Percentiles rank a stretch among this genome's conserved stretches.
Evolutionary conservation across 2,888 invertebrate genomes (phyloP).

Genomic region (Ecdyonurus torrentis): DNA sequence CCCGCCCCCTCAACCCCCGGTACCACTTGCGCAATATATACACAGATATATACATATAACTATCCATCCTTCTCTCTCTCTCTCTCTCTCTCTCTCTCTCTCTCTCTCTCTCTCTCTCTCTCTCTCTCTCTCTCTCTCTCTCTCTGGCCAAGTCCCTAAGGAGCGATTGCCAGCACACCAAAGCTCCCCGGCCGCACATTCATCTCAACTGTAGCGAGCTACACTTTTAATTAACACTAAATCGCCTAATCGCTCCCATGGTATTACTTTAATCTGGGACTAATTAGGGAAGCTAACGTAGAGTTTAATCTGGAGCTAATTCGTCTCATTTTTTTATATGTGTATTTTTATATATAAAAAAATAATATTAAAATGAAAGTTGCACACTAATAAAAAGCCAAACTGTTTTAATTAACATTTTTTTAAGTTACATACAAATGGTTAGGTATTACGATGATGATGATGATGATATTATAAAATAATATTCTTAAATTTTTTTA

Average conservation of each 20-base stretch:
- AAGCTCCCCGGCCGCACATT: slow-evolving; percentile 16
- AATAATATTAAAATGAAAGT: neutral
- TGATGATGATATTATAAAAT: too few relatives aligned
- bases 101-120: slow-evolving; percentile 4
- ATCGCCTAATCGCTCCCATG: slow-evolving; percentile 20
- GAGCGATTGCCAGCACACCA: neutral
- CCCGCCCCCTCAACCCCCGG: neutral
- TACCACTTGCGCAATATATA: too few relatives aligned
- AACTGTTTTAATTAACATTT: neutral
- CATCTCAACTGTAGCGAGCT: slow-evolving; percentile 18
- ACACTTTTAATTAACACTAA: slow-evolving; percentile 21
- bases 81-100: slow-evolving; percentile 16
- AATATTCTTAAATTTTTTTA: too few relatives aligned
- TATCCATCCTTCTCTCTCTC: slow-evolving; percentile 12
- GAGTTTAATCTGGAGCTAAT: slow-evolving; percentile 10
- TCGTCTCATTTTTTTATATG: slow-evolving; percentile 6
- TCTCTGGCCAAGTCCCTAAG: neutral
- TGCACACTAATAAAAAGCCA: neutral
- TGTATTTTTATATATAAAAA: neutral
- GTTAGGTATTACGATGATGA: too few relatives aligned
- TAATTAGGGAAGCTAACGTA: slow-evolving; percentile 15
- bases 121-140: slow-evolving; percentile 7
- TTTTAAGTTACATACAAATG: neutral
- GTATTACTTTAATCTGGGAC: slow-evolving; percentile 21
- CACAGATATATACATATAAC: too few relatives aligned